These are phyloP conservation scores for Drosophila triauraria DNA, from an alignment of 1,140 invertebrate genomes.

Conservation along the genomic window DNA sequence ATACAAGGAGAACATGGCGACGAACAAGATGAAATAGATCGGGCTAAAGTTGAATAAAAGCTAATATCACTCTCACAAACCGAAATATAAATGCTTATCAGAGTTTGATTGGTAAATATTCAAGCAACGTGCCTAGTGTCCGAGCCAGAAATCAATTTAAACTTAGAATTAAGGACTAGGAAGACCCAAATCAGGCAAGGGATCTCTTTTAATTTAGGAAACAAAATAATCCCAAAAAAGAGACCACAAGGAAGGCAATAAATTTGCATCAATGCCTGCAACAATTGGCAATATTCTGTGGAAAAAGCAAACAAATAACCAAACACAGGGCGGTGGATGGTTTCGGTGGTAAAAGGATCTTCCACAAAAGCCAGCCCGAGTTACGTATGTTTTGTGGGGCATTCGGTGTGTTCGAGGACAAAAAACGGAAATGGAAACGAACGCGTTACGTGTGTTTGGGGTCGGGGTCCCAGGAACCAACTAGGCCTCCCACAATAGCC, in stretches of 20 bases:
- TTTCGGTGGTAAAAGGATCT: conserved; percentile 13
- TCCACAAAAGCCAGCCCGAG: conserved; percentile 12
- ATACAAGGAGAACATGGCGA: background rate
- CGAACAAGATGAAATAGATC: too few species aligned
- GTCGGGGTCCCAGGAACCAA: conserved; percentile 6
- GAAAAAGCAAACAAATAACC: conserved; percentile 70
- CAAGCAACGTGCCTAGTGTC: background rate
- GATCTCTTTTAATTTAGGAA: conserved; percentile 26
- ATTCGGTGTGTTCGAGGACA: conserved; percentile 24
- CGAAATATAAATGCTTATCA: background rate
- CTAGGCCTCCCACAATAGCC: conserved; percentile 34
- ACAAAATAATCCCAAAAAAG: conserved; percentile 12
- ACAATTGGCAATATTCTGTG: conserved; percentile 79
- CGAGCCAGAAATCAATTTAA: background rate
- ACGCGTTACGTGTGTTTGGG: conserved; percentile 32
- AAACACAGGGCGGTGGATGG: conserved; percentile 13
- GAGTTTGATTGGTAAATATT: too few species aligned
- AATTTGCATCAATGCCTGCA: conserved; percentile 76
- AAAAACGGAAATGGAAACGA: conserved; percentile 46
- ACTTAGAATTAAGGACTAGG: background rate
- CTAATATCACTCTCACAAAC: too few species aligned
- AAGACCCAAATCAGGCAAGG: conserved; percentile 12
- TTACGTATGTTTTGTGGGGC: conserved; percentile 26
- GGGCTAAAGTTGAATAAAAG: too few species aligned
- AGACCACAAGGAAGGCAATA: conserved; percentile 68